phyloP scores from a whole-genome alignment of 2,888 invertebrate species.

The Archips crataeganus region DNA sequence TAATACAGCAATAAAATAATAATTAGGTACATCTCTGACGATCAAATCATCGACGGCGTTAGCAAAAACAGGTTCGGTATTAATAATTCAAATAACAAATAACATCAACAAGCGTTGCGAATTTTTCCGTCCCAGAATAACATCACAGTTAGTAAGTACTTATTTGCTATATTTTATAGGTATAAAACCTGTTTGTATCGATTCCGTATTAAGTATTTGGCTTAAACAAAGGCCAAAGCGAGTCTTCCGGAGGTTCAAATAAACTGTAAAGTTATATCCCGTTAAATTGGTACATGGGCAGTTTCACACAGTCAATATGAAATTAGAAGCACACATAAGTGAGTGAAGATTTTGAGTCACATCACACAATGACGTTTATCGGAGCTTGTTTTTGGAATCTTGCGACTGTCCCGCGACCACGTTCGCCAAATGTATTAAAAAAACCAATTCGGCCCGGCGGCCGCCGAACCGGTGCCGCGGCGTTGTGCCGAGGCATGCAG shows the following conservation, averaged over 20 bases:
- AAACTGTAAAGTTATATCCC: neutral
- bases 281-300: neutral
- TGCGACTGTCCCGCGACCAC: constrained; percentile 4
- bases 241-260: neutral
- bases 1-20: neutral
- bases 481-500: neutral
- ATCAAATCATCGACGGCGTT: neutral
- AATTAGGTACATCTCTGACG: neutral
- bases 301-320: neutral
- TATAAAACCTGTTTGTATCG: constrained; percentile 21
- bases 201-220: constrained; percentile 14
- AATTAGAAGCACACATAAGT: neutral
- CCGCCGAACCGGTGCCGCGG: constrained; percentile 1
- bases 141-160: constrained; percentile 15
- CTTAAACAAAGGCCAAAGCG: neutral
- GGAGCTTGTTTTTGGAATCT: neutral
- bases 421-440: neutral
- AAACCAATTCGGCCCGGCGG: constrained; percentile 1
- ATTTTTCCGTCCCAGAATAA: constrained; percentile 17
- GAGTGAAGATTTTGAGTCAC: neutral
- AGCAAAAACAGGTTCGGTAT: neutral
- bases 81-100: constrained; percentile 3
- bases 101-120: neutral
- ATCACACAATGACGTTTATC: neutral
- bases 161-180: constrained; percentile 12